Conservation (phyloP, 2,888 invertebrate genomes). For the Meiosimyza platycephala region DNA sequence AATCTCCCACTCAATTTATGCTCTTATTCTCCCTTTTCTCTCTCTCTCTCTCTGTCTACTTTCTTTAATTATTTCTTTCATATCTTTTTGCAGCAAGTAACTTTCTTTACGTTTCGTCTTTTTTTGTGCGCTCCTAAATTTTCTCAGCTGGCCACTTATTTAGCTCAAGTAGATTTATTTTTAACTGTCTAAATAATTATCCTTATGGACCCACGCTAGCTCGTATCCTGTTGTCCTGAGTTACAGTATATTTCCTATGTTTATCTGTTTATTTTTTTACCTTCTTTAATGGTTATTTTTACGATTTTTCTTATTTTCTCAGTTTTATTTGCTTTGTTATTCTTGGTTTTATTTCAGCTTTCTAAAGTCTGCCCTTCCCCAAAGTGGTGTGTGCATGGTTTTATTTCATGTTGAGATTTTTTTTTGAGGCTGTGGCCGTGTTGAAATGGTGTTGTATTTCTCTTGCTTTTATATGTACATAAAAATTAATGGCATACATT, state of each 20-base stretch:
- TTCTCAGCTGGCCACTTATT: background rate
- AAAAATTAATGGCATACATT: slow-evolving; percentile 31
- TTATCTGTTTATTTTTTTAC: slow-evolving; percentile 24
- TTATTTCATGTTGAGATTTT: background rate
- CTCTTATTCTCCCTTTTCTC: too few species aligned
- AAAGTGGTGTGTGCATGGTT: slow-evolving; percentile 23
- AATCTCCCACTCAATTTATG: too few species aligned
- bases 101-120: too few species aligned
- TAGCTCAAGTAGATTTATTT: background rate
- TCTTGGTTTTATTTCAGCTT: slow-evolving; percentile 8
- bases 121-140: too few species aligned
- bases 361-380: slow-evolving; percentile 12
- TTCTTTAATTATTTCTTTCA: too few species aligned
- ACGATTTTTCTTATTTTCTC: slow-evolving; percentile 1
- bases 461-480: slow-evolving; percentile 26
- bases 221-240: background rate
- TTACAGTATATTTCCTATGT: slow-evolving; percentile 1
- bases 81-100: background rate
- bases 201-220: slow-evolving; percentile 3
- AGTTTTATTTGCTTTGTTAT: slow-evolving; percentile 24
- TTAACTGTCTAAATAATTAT: slow-evolving; percentile 17
- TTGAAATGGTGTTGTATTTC: slow-evolving; percentile 17
- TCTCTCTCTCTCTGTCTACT: too few species aligned
- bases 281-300: slow-evolving; percentile 6
- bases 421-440: slow-evolving; percentile 38